phyloP scores from a whole-genome alignment of 2,113 vertebrate genomes.

The Vimba vimba region DNA sequence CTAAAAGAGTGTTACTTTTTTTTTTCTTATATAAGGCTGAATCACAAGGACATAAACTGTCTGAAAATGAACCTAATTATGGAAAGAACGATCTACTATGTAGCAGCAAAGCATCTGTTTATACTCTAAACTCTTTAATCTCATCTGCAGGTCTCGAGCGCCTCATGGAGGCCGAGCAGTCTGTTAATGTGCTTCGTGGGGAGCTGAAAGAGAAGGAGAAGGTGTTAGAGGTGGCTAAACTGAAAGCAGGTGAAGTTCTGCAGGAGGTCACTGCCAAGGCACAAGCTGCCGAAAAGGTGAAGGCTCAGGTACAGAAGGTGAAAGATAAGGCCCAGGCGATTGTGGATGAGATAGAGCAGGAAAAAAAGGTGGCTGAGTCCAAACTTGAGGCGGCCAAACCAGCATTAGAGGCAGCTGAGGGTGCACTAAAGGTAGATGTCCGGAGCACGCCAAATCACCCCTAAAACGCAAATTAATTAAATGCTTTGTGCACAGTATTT shows the following conservation, averaged over 20 bases:
- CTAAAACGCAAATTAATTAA: neutral
- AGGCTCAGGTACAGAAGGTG: constrained; percentile 84
- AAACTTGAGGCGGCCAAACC: constrained; percentile 84
- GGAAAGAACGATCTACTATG: neutral
- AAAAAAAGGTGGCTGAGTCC: constrained; percentile 78
- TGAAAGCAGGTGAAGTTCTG: constrained; percentile 79
- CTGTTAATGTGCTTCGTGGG: constrained; percentile 78
- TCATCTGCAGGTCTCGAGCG: constrained; percentile 77
- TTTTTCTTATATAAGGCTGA: neutral
- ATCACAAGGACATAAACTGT: neutral
- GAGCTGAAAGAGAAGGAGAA: constrained; percentile 79
- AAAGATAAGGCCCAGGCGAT: constrained; percentile 86
- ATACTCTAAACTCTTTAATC: neutral
- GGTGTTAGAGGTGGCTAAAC: constrained; percentile 79
- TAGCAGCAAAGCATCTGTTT: neutral
- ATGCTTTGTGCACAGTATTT: neutral
- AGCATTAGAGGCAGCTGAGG: constrained; percentile 79
- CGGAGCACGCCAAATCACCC: neutral
- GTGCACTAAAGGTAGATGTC: constrained; percentile 73
- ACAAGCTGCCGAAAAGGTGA: constrained; percentile 81
- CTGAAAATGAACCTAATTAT: neutral
- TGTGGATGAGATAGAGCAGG: constrained; percentile 81
- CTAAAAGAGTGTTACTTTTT: too few species aligned
- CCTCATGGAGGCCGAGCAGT: constrained; percentile 83
- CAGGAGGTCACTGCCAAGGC: constrained; percentile 82